Percentiles rank a stretch among this genome's conserved stretches.
Conservation (phyloP, 1,140 invertebrate genomes). For the Pissodes strobi region DNA sequence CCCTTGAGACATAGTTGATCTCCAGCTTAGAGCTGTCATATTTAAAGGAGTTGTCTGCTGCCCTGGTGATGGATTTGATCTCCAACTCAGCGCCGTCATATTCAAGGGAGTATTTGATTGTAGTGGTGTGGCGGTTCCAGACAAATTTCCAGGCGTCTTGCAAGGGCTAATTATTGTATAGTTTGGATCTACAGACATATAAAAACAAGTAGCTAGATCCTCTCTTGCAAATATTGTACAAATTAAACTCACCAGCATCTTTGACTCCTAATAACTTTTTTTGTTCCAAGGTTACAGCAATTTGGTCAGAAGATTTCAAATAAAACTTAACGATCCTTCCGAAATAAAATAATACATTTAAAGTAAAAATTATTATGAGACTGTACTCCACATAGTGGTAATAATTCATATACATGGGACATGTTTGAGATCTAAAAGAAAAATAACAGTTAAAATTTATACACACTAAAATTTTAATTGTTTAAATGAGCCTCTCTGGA, state of each 20-base stretch:
- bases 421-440: conserved; percentile 45
- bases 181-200: conserved; percentile 37
- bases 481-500: not conserved
- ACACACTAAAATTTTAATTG: not conserved
- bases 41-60: conserved; percentile 48
- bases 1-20: conserved; percentile 43
- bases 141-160: conserved; percentile 9
- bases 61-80: conserved; percentile 10
- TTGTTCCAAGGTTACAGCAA: conserved; percentile 53
- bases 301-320: conserved; percentile 42
- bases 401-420: conserved; percentile 41
- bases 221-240: too few species aligned
- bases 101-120: conserved; percentile 6
- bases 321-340: conserved; percentile 53
- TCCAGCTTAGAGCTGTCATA: conserved; percentile 51
- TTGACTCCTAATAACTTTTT: conserved; percentile 54
- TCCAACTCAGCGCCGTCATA: conserved; percentile 23
- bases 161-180: conserved; percentile 39
- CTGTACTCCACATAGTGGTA: conserved; percentile 53
- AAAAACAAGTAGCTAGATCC: not conserved
- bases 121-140: not conserved
- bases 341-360: conserved; percentile 57
- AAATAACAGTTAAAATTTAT: too few species aligned
- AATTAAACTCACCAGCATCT: conserved; percentile 47
- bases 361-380: conserved; percentile 42